Evolutionary conservation across 2,797 vertebrate genomes (phyloP).

Genomic region (Alca torda): DNA sequence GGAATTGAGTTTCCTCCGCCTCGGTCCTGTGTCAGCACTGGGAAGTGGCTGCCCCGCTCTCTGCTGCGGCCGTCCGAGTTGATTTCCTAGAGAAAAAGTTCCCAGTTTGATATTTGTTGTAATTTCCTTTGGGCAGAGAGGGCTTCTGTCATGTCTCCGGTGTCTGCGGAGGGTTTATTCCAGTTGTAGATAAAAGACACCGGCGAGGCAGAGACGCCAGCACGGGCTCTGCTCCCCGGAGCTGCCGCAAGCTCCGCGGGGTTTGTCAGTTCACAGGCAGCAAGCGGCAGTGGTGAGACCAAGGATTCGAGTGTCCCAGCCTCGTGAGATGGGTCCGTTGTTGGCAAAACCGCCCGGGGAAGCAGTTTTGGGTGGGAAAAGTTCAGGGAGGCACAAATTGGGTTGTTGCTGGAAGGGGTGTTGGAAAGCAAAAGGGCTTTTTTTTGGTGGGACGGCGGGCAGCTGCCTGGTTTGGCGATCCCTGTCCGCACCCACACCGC

Average conservation of each 20-base stretch:
- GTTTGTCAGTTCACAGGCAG: not conserved
- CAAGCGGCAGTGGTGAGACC: rapidly evolving
- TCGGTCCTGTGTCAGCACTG: not conserved
- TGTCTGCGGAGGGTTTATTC: not conserved
- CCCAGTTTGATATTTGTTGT: rapidly evolving
- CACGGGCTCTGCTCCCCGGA: not conserved
- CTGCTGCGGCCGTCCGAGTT: not conserved
- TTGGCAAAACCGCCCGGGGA: not conserved
- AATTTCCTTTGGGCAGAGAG: not conserved
- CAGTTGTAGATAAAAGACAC: not conserved
- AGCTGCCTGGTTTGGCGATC: not conserved
- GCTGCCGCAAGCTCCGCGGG: not conserved
- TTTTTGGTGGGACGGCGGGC: not conserved
- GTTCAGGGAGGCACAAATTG: rapidly evolving
- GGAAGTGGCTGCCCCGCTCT: not conserved
- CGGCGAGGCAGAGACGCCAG: not conserved
- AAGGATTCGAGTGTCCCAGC: not conserved
- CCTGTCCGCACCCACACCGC: rapidly evolving
- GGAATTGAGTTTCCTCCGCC: constrained; percentile 3
- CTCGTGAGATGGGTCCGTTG: rapidly evolving
- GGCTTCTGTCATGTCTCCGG: not conserved
- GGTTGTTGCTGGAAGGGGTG: not conserved
- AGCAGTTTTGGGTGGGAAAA: not conserved
- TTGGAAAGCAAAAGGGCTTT: not conserved
- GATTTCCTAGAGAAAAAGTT: not conserved